Percentiles rank a stretch among this genome's conserved stretches.
These are phyloP conservation scores for Chelonia mydas DNA, from an alignment of 2,797 vertebrate species.

Conservation along the genomic window DNA sequence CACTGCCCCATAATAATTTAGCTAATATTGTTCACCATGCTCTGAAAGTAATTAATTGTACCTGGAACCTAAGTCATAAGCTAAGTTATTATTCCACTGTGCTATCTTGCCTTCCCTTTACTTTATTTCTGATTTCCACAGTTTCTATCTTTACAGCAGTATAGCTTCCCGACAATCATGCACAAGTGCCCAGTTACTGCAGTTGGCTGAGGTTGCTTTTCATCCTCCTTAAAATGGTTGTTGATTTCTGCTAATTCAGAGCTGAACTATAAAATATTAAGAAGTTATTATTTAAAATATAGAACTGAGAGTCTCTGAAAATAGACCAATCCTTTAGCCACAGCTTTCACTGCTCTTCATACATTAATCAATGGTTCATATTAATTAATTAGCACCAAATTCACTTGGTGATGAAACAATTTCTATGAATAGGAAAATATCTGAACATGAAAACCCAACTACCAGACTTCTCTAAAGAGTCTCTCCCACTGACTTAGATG, in stretches of 20 bases:
- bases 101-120: background rate
- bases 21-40: no score
- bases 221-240: background rate
- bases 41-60: background rate
- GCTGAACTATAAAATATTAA: constrained; percentile 40
- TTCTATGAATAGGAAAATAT: constrained; percentile 66
- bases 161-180: background rate
- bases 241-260: constrained; percentile 35
- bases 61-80: accelerated
- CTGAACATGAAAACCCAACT: constrained; percentile 52
- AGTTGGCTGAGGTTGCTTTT: background rate
- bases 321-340: constrained; percentile 57
- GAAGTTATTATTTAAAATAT: constrained; percentile 40
- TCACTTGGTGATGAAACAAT: constrained; percentile 69
- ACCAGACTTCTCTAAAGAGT: constrained; percentile 43
- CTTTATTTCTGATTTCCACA: background rate
- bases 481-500: constrained; percentile 33
- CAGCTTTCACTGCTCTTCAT: constrained; percentile 56
- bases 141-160: background rate
- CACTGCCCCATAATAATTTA: accelerated
- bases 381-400: constrained; percentile 73
- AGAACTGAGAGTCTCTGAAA: constrained; percentile 51
- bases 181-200: accelerated
- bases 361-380: constrained; percentile 72
- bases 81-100: background rate